A percentile compares a stretch with the other conserved stretches of the same genome.
Conservation (phyloP, 1,140 invertebrate species). For the Geopemphigus sp. region DNA sequence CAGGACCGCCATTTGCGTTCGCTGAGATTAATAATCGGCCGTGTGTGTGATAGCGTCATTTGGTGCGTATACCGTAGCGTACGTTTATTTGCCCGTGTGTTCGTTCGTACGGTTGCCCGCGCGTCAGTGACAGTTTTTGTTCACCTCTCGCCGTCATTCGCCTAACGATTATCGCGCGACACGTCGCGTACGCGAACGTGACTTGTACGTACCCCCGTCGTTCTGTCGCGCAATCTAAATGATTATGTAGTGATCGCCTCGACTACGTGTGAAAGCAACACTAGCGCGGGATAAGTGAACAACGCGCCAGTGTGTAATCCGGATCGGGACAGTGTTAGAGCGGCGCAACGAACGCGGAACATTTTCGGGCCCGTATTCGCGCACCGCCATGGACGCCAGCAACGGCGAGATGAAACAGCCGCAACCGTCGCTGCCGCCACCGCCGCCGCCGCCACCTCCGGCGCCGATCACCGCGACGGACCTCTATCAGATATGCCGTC, state of each 20-base stretch:
- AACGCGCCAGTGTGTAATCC: too few relatives aligned
- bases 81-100: neutral
- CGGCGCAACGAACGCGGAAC: too few relatives aligned
- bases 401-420: neutral
- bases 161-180: too few relatives aligned
- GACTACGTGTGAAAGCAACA: neutral
- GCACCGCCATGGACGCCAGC: neutral
- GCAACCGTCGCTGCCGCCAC: neutral
- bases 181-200: too few relatives aligned
- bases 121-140: neutral
- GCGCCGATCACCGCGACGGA: neutral
- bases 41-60: slow-evolving; percentile 48
- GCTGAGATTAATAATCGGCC: slow-evolving; percentile 47
- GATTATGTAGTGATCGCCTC: too few relatives aligned
- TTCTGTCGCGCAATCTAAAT: too few relatives aligned
- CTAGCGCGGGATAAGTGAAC: too few relatives aligned
- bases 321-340: too few relatives aligned
- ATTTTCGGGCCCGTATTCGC: too few relatives aligned
- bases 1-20: slow-evolving; percentile 47
- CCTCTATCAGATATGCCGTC: slow-evolving; percentile 41
- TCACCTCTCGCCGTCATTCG: too few relatives aligned
- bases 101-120: neutral
- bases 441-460: neutral
- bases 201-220: too few relatives aligned
- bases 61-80: slow-evolving; percentile 11